phyloP scores from a whole-genome alignment of 1,140 invertebrate genomes.

The Neuroterus valhalla region DNA sequence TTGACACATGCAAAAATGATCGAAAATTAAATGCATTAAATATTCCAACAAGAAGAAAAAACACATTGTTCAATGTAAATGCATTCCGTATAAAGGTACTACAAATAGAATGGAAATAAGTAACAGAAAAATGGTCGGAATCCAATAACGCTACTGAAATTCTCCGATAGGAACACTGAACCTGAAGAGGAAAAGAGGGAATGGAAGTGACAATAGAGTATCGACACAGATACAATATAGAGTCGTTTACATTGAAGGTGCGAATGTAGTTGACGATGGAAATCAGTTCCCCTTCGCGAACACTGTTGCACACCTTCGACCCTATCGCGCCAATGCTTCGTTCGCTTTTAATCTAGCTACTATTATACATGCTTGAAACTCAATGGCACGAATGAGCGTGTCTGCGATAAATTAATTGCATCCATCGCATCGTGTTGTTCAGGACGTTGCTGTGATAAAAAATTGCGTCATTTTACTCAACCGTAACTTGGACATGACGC shows the following conservation, averaged over 20 bases:
- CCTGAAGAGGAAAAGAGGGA: not conserved
- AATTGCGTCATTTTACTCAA: too few species aligned
- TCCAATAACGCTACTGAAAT: constrained; percentile 12
- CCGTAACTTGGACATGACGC: too few species aligned
- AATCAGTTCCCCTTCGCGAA: not conserved
- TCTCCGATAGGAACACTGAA: constrained; percentile 1
- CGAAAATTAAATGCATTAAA: too few species aligned
- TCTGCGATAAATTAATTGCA: constrained; percentile 8
- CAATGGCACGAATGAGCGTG: not conserved
- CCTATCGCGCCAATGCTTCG: not conserved
- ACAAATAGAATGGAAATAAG: not conserved
- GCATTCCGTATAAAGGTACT: not conserved
- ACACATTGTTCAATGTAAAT: not conserved
- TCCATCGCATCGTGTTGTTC: not conserved
- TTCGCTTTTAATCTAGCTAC: not conserved
- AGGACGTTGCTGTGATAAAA: too few species aligned
- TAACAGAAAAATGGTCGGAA: not conserved
- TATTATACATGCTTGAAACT: not conserved
- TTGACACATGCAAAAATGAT: too few species aligned
- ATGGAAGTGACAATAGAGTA: not conserved
- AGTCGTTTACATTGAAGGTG: not conserved
- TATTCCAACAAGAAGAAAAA: not conserved
- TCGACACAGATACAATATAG: constrained; percentile 5
- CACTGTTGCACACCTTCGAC: not conserved
- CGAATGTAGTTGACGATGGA: constrained; percentile 6